phyloP scores from a whole-genome alignment of 1,140 invertebrate genomes.

The Rhopalosiphum padi region DNA sequence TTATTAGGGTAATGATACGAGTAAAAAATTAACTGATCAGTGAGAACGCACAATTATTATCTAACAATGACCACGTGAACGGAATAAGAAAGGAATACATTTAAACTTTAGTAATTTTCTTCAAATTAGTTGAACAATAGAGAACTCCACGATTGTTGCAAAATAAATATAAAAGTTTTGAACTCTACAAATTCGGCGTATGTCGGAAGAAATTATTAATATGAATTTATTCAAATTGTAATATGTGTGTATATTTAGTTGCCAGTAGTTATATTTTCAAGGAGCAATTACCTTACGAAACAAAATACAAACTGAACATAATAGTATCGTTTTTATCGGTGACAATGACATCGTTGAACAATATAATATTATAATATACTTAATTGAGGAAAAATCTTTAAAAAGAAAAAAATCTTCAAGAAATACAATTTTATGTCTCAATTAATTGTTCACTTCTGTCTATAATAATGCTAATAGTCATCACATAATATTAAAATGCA shows the following conservation, averaged over 20 bases:
- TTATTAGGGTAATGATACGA: not conserved
- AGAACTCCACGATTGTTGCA: not conserved
- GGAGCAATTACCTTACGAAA: not conserved
- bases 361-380: not conserved
- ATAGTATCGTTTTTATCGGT: not conserved
- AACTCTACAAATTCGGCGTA: not conserved
- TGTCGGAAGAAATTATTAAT: not conserved
- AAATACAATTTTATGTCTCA: too few species aligned
- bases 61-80: not conserved
- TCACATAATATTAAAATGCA: not conserved
- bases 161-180: not conserved
- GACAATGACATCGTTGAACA: not conserved
- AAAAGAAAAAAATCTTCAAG: too few species aligned
- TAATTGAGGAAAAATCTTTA: too few species aligned
- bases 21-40: not conserved
- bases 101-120: conserved; percentile 28
- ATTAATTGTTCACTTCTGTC: too few species aligned
- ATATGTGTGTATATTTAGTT: not conserved
- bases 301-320: not conserved
- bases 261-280: not conserved
- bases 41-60: not conserved
- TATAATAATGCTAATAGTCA: not conserved
- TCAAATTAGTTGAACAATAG: not conserved
- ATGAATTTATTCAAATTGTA: not conserved
- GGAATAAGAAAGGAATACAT: not conserved